These are phyloP conservation scores for Drosophila eohydei DNA, from an alignment of 2,888 invertebrate genomes.

Conservation along the genomic window DNA sequence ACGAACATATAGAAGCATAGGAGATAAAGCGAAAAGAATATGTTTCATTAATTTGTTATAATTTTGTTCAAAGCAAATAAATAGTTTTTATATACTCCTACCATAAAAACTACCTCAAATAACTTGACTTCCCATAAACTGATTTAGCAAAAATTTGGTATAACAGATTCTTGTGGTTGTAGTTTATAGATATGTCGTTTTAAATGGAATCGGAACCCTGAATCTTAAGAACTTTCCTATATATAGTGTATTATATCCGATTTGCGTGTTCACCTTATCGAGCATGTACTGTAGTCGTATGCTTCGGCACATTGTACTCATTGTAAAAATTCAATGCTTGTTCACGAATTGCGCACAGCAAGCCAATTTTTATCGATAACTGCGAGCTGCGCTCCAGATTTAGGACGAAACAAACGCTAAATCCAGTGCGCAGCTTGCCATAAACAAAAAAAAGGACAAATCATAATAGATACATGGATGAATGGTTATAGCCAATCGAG, in stretches of 20 bases:
- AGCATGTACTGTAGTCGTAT: slow-evolving; percentile 31
- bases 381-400: slow-evolving; percentile 66
- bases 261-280: slow-evolving; percentile 17
- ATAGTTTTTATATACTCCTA: neutral
- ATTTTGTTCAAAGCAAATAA: neutral
- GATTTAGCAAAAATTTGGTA: neutral
- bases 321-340: neutral
- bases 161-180: no score
- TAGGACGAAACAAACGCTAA: slow-evolving; percentile 49
- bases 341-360: slow-evolving; percentile 52
- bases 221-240: no score
- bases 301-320: slow-evolving; percentile 6
- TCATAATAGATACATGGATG: slow-evolving; percentile 1
- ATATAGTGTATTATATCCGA: no score
- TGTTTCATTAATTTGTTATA: neutral
- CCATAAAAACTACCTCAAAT: neutral
- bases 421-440: slow-evolving; percentile 62
- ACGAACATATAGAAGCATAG: neutral
- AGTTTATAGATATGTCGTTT: neutral
- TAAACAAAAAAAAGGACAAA: slow-evolving; percentile 11
- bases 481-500: neutral
- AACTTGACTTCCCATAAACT: neutral
- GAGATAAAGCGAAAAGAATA: slow-evolving; percentile 1
- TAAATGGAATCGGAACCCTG: neutral
- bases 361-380: slow-evolving; percentile 13